Evolutionary conservation across 2,797 vertebrate species (phyloP).

Genomic region (Characodon lateralis): DNA sequence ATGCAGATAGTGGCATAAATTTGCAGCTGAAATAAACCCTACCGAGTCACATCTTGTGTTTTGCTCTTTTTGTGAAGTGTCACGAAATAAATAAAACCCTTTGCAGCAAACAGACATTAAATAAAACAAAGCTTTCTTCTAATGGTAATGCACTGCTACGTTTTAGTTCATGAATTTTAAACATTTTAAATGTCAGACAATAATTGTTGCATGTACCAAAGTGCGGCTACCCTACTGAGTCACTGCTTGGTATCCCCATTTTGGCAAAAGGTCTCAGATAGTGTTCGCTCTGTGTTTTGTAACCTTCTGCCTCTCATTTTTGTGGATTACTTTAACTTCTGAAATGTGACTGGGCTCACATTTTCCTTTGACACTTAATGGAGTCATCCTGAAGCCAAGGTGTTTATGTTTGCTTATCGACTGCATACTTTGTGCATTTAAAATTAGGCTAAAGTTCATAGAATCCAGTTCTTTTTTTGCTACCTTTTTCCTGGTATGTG

Average conservation of each 20-base stretch:
- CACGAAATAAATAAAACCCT: conserved; percentile 5
- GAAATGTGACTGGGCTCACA: neutral
- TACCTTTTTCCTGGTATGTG: neutral
- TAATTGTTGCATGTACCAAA: conserved; percentile 6
- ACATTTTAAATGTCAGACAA: conserved; percentile 12
- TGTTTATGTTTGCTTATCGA: neutral
- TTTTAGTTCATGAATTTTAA: conserved; percentile 15
- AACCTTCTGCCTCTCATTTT: neutral
- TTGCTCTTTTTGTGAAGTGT: conserved; percentile 9
- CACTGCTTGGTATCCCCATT: neutral
- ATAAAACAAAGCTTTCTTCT: neutral
- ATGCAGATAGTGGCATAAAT: conserved; percentile 17
- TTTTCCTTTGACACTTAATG: neutral
- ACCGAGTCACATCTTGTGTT: conserved; percentile 19
- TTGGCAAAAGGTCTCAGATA: conserved; percentile 2
- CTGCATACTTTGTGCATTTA: neutral
- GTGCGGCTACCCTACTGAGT: neutral
- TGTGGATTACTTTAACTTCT: neutral
- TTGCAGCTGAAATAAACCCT: conserved; percentile 21
- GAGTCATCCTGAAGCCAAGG: neutral
- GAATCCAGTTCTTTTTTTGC: neutral
- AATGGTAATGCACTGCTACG: conserved; percentile 11
- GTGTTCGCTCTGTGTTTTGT: neutral
- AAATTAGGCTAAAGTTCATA: neutral
- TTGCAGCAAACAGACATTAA: neutral